phyloP scores from a whole-genome alignment of 2,888 invertebrate genomes.

The Seira ritae region DNA sequence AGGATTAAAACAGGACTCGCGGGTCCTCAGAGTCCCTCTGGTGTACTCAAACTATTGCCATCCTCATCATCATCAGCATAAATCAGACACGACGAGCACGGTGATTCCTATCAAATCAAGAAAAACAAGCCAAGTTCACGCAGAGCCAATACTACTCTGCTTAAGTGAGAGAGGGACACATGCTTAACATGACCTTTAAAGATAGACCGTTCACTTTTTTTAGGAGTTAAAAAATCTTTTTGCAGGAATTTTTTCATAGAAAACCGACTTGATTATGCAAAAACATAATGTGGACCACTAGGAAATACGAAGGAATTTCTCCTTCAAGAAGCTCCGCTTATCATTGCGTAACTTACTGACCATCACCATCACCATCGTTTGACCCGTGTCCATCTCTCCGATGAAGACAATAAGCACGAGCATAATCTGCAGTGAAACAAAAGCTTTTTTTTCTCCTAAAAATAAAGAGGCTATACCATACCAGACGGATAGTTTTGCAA shows the following conservation, averaged over 20 bases:
- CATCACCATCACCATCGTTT: slow-evolving; percentile 24
- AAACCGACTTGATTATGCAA: neutral
- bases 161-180: slow-evolving; percentile 25
- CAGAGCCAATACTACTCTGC: slow-evolving; percentile 23
- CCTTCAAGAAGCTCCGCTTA: too few relatives aligned
- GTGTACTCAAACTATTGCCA: neutral
- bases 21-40: neutral
- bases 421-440: too few relatives aligned
- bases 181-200: slow-evolving; percentile 50
- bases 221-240: neutral
- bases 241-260: neutral
- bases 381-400: neutral
- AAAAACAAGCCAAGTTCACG: slow-evolving; percentile 49
- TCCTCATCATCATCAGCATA: neutral
- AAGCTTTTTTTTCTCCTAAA: too few relatives aligned
- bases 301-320: too few relatives aligned
- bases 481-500: too few relatives aligned
- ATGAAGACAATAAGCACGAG: too few relatives aligned
- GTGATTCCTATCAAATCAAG: slow-evolving; percentile 45
- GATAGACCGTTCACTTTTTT: neutral
- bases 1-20: too few relatives aligned
- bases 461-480: too few relatives aligned
- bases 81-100: slow-evolving; percentile 10
- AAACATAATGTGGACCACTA: neutral
- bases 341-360: neutral